phyloP scores from a whole-genome alignment of 2,113 vertebrate species.

The Embiotoca jacksoni region DNA sequence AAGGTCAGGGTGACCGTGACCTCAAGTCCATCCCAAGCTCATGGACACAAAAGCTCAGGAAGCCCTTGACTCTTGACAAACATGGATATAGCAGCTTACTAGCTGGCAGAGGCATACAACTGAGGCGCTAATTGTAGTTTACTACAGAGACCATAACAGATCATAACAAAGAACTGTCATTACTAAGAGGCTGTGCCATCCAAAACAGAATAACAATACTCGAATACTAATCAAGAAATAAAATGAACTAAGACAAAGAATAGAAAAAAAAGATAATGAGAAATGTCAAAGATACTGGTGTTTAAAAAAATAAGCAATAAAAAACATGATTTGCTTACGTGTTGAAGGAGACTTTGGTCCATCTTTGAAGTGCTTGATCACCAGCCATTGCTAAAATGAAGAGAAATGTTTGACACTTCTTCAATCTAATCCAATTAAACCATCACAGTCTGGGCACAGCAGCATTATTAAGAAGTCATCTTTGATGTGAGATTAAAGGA shows the following conservation, averaged over 20 bases:
- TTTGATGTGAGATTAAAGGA: constrained; percentile 33
- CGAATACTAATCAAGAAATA: neutral
- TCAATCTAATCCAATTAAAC: constrained; percentile 12
- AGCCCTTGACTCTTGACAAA: too few relatives aligned
- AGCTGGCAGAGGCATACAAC: too few relatives aligned
- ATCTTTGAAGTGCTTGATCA: neutral
- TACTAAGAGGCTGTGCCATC: neutral
- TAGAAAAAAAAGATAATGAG: neutral
- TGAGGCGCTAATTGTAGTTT: too few relatives aligned
- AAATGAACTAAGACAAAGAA: neutral
- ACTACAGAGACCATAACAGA: too few relatives aligned
- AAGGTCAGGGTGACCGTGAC: too few relatives aligned
- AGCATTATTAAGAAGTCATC: constrained; percentile 13
- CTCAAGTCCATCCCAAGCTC: too few relatives aligned
- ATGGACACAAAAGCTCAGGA: too few relatives aligned
- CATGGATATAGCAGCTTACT: too few relatives aligned
- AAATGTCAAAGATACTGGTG: neutral
- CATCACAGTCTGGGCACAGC: constrained; percentile 7
- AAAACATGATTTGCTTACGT: neutral
- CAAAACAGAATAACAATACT: neutral
- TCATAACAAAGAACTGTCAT: too few relatives aligned
- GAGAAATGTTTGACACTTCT: constrained; percentile 14
- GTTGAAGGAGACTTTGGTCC: neutral
- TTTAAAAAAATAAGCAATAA: neutral
- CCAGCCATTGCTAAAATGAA: neutral